A percentile compares a stretch with the other conserved stretches of the same genome.
Conservation (phyloP, 2,797 vertebrate species). For the Dicrostonyx torquatus region DNA sequence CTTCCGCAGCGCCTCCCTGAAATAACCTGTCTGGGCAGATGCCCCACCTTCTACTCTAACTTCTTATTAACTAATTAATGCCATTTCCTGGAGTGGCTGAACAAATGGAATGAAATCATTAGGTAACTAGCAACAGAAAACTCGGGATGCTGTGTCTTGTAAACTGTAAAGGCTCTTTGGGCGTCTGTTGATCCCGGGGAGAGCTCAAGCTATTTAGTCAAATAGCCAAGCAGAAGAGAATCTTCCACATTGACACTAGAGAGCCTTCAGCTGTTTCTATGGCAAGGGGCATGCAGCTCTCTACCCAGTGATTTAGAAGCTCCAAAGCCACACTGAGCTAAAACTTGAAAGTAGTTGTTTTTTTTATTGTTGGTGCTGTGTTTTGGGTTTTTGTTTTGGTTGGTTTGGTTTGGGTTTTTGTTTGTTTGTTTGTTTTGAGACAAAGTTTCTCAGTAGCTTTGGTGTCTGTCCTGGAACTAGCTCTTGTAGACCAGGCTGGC, state of each 20-base stretch:
- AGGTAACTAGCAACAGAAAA: background rate
- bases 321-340: background rate
- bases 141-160: background rate
- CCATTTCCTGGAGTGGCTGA: background rate
- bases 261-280: background rate
- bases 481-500: too few species aligned
- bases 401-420: too few species aligned
- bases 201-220: background rate
- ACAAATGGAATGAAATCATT: background rate
- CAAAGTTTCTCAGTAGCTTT: too few species aligned
- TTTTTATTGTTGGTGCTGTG: too few species aligned
- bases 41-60: slow-evolving; percentile 21
- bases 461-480: too few species aligned
- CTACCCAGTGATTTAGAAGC: background rate
- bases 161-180: background rate
- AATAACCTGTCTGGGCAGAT: slow-evolving; percentile 28
- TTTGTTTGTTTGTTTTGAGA: too few species aligned
- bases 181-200: background rate
- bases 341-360: background rate
- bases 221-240: background rate
- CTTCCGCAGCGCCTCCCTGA: background rate
- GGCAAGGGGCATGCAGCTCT: background rate
- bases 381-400: too few species aligned
- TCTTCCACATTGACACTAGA: background rate
- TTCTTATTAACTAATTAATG: background rate